Base-by-base conservation (phyloP, 2,888 invertebrate genomes). In the Caenorhabditis drosophilae region DNA sequence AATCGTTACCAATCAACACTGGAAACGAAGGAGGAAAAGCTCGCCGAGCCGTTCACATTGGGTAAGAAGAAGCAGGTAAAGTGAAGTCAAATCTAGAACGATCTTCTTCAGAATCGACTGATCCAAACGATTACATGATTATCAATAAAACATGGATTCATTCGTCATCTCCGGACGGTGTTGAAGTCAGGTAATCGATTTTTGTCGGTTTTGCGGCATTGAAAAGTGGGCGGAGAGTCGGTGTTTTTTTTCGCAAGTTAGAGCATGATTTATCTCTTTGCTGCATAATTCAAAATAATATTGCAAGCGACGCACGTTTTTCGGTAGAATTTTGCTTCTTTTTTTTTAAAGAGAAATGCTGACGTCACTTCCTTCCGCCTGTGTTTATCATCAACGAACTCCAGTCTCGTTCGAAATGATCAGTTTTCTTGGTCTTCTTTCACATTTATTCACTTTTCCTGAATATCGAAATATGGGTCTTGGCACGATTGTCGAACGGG, bases 391-490 rank as follows among this genome's bases (percentile, higher is more conserved):
- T 18, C 20, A 56, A 2, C 42, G 41, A 26, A 25, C 38, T 4
- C 62, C 62, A 15, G 41, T 63, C 18, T 49, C 57, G 16, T 63
- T 63, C 40, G 62, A 63, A 27, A 57, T 63, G 62, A 34, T 57
- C 11, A 57, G 62, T 45, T 49, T 62, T 20, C 62, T 57, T 36
- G 62, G 52, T 23, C 62, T 57, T 34, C 36, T 56, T 25, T 52
- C 52, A 3, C 57, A 63, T 49, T 57, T 53, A 36, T 63, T 42
- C 46, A 63, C 62, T 12, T 49, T 63, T 20, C 62, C 62, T 2
- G 62, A 57, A 38, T 57, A 53, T 18, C 44, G 62, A 35, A 52
- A 53, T 45, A 34, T 38, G 18, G 62, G 62, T 26, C 52, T 62
- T 20, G 62, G 62, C 3, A 35, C 31, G 11, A 52, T 62, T 20